Conservation (phyloP, 2,113 vertebrate species). For the Corydoras maculifer region DNA sequence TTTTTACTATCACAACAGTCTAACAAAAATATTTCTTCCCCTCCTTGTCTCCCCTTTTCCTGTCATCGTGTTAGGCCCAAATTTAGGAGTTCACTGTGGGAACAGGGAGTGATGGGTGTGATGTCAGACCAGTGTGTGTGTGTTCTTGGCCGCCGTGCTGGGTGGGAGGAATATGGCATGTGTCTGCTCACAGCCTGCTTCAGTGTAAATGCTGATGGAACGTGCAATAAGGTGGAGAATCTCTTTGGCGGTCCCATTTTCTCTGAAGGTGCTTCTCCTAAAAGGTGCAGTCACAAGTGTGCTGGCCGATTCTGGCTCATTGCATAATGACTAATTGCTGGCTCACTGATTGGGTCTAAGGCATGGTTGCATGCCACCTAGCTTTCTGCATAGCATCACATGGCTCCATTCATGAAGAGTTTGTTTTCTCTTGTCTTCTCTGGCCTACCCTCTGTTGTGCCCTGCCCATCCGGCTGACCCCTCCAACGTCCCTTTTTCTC, state of each 20-base stretch:
- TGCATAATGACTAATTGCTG: conserved; percentile 28
- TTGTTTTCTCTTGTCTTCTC: conserved; percentile 12
- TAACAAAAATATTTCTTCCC: conserved; percentile 20
- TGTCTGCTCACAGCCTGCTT: conserved; percentile 56
- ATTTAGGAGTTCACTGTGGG: conserved; percentile 39
- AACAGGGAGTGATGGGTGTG: conserved; percentile 36
- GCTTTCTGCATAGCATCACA: conserved; percentile 12
- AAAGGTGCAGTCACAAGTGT: conserved; percentile 12
- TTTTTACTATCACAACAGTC: conserved; percentile 22
- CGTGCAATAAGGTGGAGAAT: conserved; percentile 49
- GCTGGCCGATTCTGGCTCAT: conserved; percentile 26
- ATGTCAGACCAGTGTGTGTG: conserved; percentile 47
- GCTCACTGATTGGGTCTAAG: conserved; percentile 19
- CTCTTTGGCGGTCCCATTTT: conserved; percentile 58
- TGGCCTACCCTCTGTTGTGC: conserved; percentile 39
- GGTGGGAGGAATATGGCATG: conserved; percentile 54
- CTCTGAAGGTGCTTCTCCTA: conserved; percentile 6
- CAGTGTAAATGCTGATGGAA: conserved; percentile 62
- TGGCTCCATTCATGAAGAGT: conserved; percentile 20
- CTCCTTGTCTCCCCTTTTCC: background rate
- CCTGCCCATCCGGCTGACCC: conserved; percentile 24
- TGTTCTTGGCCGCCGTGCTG: conserved; percentile 43
- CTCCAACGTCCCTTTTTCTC: conserved; percentile 19
- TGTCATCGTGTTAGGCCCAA: conserved; percentile 32
- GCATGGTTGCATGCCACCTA: conserved; percentile 1